phyloP scores from a whole-genome alignment of 2,113 vertebrate species.

The Peromyscus polionotus region DNA sequence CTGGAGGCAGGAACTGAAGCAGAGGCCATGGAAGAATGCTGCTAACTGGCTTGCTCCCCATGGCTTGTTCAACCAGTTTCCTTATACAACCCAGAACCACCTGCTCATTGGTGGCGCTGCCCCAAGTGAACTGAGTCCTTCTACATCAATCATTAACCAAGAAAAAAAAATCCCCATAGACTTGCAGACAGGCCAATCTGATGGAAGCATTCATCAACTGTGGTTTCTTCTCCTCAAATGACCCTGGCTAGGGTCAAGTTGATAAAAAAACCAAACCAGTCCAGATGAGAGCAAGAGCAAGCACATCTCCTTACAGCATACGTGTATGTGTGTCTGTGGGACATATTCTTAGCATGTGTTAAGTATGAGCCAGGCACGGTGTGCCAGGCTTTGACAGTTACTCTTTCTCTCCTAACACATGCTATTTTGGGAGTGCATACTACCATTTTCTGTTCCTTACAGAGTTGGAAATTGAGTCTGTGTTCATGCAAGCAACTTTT shows the following conservation, averaged over 20 bases:
- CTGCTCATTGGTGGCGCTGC: not conserved
- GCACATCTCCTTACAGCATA: fast-evolving
- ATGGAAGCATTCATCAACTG: not conserved
- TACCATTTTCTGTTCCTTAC: not conserved
- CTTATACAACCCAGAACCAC: not conserved
- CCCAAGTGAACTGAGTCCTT: not conserved
- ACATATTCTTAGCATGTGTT: not conserved
- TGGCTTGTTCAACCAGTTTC: not conserved
- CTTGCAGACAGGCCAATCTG: not conserved
- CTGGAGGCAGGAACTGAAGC: not conserved
- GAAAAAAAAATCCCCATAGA: no score
- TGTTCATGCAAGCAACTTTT: not conserved
- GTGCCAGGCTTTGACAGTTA: not conserved
- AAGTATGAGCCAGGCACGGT: not conserved
- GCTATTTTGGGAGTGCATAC: not conserved
- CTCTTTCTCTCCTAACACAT: not conserved
- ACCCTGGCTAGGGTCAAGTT: no score
- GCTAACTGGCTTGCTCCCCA: not conserved
- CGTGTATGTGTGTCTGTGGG: not conserved
- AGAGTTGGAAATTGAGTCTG: not conserved
- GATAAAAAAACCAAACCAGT: not conserved
- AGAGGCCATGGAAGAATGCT: not conserved
- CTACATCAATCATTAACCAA: not conserved
- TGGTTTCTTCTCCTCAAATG: not conserved
- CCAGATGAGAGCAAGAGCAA: not conserved